phyloP scores from a whole-genome alignment of 2,797 vertebrate species.

The Syncerus caffer region DNA sequence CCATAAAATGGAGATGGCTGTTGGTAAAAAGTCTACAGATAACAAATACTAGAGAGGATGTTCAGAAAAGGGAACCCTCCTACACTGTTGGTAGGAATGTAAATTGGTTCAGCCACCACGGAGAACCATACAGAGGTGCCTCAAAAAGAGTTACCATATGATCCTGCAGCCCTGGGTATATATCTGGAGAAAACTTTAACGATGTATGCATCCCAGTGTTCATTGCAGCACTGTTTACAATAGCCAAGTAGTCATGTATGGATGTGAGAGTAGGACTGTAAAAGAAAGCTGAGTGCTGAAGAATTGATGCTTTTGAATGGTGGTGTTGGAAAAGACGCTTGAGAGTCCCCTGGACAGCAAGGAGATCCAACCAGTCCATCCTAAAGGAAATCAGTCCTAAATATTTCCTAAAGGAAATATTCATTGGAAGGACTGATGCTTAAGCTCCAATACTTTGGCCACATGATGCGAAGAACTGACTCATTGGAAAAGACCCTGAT shows the following conservation, averaged over 20 bases:
- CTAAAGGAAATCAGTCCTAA: not conserved
- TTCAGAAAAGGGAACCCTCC: not conserved
- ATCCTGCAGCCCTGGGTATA: not conserved
- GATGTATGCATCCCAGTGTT: not conserved
- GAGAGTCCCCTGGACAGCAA: not conserved
- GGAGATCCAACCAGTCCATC: not conserved
- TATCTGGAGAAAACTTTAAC: not conserved
- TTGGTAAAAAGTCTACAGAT: not conserved
- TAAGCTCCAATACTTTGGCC: not conserved
- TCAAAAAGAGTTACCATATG: not conserved
- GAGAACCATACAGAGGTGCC: fast-evolving
- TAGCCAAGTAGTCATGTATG: not conserved
- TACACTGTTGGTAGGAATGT: not conserved
- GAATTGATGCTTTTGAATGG: not conserved
- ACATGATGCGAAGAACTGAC: not conserved
- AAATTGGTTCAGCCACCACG: not conserved
- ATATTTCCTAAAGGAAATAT: not conserved
- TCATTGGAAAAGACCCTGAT: not conserved
- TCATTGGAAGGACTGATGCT: not conserved
- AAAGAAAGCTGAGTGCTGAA: not conserved
- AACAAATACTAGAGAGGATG: not conserved
- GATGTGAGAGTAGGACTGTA: not conserved
- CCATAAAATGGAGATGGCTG: not conserved
- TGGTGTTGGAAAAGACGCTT: not conserved
- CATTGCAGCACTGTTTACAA: not conserved